Evolutionary conservation across 2,797 vertebrate species (phyloP).

Genomic region (Gymnothorax javanicus): DNA sequence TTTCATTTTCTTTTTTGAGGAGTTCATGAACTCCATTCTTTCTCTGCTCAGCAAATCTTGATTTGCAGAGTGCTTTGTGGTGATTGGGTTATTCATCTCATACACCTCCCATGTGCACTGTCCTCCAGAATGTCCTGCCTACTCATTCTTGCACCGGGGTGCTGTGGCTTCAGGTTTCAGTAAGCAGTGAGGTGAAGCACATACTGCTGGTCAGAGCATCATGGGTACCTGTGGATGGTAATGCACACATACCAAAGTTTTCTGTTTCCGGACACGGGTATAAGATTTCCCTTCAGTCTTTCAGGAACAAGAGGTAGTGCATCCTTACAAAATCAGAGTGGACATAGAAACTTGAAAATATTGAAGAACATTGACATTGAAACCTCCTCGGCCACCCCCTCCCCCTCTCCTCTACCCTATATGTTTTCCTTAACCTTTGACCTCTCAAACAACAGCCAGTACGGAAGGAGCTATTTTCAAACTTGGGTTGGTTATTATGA

Average conservation of each 20-base stretch:
- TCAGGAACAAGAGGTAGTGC: conserved; percentile 21
- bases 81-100: neutral
- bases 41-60: neutral
- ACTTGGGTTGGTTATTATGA: conserved; percentile 5
- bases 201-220: neutral
- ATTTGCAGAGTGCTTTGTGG: neutral
- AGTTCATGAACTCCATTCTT: neutral
- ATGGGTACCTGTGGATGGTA: neutral
- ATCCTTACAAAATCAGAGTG: conserved; percentile 28
- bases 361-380: neutral
- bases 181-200: neutral
- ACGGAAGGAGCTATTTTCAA: conserved; percentile 53
- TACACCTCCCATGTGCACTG: neutral
- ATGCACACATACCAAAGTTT: neutral
- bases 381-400: neutral
- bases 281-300: neutral
- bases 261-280: neutral
- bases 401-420: conserved; percentile 28
- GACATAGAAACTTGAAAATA: conserved; percentile 23
- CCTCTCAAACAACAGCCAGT: conserved; percentile 53
- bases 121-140: neutral
- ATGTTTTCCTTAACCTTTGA: conserved; percentile 10
- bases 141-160: neutral
- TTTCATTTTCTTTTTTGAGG: neutral
- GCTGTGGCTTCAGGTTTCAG: neutral